Percentiles rank a stretch among this genome's conserved stretches.
phyloP scores from a whole-genome alignment of 2,888 invertebrate genomes.

The Pheosia gnoma region DNA sequence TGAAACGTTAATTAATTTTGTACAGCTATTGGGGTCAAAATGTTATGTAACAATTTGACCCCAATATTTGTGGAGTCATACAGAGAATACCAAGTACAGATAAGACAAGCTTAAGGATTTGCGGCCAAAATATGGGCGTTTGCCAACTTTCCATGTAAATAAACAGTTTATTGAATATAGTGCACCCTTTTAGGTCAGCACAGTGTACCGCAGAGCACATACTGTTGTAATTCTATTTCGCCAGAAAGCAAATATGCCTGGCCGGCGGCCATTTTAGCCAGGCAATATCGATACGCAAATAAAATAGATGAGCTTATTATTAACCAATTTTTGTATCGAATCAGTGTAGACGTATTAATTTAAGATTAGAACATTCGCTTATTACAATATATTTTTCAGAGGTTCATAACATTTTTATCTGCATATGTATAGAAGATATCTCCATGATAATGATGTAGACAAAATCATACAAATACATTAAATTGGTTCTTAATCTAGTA shows the following conservation, averaged over 20 bases:
- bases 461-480: too few species aligned
- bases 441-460: too few species aligned
- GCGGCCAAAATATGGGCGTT: constrained; percentile 33
- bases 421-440: too few species aligned
- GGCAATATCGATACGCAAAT: constrained; percentile 7
- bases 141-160: constrained; percentile 49
- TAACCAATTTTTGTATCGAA: too few species aligned
- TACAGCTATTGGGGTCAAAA: too few species aligned
- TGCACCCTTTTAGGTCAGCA: constrained; percentile 31
- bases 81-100: constrained; percentile 28
- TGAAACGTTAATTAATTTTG: too few species aligned
- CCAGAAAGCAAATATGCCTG: constrained; percentile 28
- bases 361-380: too few species aligned
- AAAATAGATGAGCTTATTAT: neutral
- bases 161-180: constrained; percentile 32
- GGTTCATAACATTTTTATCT: too few species aligned
- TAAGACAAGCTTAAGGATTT: constrained; percentile 49
- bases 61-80: constrained; percentile 20
- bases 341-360: too few species aligned
- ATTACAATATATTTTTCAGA: too few species aligned
- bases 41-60: neutral
- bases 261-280: constrained; percentile 19
- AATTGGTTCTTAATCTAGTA: too few species aligned
- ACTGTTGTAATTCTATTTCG: constrained; percentile 36
- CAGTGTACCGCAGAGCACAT: constrained; percentile 33